phyloP scores from a whole-genome alignment of 2,797 vertebrate species.

The Serranus cabrilla region DNA sequence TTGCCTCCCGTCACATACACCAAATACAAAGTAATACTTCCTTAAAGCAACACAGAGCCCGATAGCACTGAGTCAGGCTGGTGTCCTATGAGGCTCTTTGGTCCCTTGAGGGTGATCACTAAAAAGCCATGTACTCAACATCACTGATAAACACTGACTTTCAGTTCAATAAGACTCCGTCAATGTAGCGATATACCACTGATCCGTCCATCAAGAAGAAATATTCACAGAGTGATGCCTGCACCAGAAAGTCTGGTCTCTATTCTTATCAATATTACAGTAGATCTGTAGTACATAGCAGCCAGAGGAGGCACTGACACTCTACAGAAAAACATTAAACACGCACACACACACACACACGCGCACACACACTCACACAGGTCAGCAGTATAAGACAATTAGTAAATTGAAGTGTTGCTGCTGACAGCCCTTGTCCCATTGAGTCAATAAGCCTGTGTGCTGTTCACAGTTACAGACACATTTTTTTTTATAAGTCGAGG shows the following conservation, averaged over 20 bases:
- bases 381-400: constrained; percentile 79
- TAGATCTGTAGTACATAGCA: constrained; percentile 64
- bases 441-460: constrained; percentile 74
- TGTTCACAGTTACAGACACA: constrained; percentile 71
- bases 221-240: constrained; percentile 54
- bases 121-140: constrained; percentile 56
- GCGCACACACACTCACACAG: constrained; percentile 57
- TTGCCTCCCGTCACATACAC: constrained; percentile 48
- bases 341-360: constrained; percentile 27
- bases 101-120: constrained; percentile 72
- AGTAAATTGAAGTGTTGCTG: constrained; percentile 74
- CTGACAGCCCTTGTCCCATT: constrained; percentile 85
- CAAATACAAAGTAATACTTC: constrained; percentile 50
- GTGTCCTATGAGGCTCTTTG: constrained; percentile 76
- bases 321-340: constrained; percentile 51
- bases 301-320: constrained; percentile 68
- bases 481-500: constrained; percentile 27
- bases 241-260: constrained; percentile 49
- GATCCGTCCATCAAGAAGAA: constrained; percentile 39
- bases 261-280: constrained; percentile 60
- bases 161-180: constrained; percentile 53
- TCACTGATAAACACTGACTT: constrained; percentile 47
- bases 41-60: constrained; percentile 63
- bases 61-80: constrained; percentile 65
- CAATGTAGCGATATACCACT: background rate